Conservation (phyloP, 2,888 invertebrate species). For the Tipula unca region DNA sequence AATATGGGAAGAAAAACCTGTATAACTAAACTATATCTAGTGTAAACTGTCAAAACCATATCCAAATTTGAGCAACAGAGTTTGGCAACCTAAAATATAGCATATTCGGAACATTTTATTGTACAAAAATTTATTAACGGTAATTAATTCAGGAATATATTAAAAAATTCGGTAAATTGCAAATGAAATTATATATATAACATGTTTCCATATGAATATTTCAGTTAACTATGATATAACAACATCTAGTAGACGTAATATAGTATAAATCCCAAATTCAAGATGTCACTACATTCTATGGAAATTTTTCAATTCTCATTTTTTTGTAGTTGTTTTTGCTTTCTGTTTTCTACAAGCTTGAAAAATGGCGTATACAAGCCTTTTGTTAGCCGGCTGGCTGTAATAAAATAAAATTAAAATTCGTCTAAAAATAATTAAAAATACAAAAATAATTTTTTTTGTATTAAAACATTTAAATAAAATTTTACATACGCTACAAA, state of each 20-base stretch:
- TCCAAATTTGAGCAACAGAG: background rate
- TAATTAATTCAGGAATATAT: background rate
- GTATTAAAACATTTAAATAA: background rate
- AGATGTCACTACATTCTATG: slow-evolving; percentile 14
- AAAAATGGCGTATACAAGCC: slow-evolving; percentile 56
- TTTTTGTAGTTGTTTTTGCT: slow-evolving; percentile 15
- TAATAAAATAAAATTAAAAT: background rate
- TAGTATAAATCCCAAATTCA: background rate
- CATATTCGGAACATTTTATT: background rate
- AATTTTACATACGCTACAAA: background rate
- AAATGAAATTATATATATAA: background rate
- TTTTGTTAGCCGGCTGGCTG: slow-evolving; percentile 48
- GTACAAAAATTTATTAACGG: background rate
- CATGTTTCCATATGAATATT: background rate
- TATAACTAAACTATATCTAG: background rate
- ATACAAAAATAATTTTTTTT: background rate
- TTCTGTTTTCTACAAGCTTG: slow-evolving; percentile 39
- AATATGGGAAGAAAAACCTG: background rate
- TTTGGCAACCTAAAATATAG: background rate
- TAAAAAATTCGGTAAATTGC: background rate
- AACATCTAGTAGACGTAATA: background rate
- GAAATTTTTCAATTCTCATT: background rate
- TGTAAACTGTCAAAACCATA: background rate
- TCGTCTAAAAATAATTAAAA: slow-evolving; percentile 8
- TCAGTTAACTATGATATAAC: background rate